Percentiles rank a stretch among this genome's conserved stretches.
Conservation (phyloP, 1,140 invertebrate species). For the Habropoda laboriosa region DNA sequence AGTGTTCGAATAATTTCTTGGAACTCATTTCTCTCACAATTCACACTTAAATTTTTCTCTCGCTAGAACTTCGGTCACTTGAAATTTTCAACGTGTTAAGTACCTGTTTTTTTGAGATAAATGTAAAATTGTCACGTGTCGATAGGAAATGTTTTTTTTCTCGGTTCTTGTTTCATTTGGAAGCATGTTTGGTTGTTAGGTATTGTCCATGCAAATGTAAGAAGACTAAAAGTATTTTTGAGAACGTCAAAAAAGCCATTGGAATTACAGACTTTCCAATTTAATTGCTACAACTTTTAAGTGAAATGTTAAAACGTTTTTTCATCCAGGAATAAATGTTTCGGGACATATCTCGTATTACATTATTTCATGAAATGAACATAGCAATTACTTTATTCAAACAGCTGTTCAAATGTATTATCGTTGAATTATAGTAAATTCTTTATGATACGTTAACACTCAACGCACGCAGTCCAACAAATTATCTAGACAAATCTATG, state of each 20-base stretch:
- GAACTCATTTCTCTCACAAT: conserved; percentile 22
- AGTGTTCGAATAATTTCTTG: conserved; percentile 39
- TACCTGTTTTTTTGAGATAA: no score
- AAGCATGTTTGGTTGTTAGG: no score
- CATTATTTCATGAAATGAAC: neutral
- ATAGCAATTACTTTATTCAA: neutral
- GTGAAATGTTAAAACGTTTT: no score
- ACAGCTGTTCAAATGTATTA: neutral
- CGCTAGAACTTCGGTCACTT: no score
- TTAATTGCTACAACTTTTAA: no score
- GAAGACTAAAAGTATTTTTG: no score
- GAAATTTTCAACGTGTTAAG: no score
- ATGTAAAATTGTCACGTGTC: no score
- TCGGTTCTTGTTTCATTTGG: neutral
- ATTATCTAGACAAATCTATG: conserved; percentile 13
- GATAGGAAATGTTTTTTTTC: neutral
- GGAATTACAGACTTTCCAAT: no score
- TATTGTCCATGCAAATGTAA: no score
- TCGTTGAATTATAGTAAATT: neutral
- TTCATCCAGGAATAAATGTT: neutral
- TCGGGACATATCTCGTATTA: neutral
- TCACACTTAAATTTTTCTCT: neutral
- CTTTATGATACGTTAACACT: conserved; percentile 1
- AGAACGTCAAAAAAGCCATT: no score
- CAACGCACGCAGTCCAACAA: neutral